phyloP scores from a whole-genome alignment of 2,113 vertebrate species.

The Oreocharis arfaki region DNA sequence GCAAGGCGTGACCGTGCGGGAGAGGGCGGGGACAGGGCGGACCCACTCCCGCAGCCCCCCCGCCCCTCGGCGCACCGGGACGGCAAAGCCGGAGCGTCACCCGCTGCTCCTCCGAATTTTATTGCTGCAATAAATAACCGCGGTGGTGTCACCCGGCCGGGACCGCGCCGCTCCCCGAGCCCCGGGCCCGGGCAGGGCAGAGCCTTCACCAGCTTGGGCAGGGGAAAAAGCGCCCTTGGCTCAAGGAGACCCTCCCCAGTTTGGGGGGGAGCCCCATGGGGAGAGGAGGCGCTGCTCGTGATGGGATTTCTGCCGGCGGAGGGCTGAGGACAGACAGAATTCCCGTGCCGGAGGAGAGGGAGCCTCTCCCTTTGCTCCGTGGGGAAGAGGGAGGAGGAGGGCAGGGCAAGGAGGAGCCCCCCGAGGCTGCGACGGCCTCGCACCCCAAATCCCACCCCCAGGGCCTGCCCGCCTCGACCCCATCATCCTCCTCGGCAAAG shows the following conservation, averaged over 20 bases:
- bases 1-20: fast-evolving
- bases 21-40: neutral
- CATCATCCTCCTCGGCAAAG: neutral
- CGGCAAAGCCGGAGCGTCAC: neutral
- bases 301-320: neutral
- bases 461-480: neutral
- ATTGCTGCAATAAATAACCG: slow-evolving; percentile 44
- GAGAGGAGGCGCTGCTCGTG: fast-evolving
- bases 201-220: neutral
- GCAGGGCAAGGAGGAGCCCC: neutral
- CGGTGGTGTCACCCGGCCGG: neutral
- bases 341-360: neutral
- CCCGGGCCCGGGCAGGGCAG: neutral
- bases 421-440: neutral
- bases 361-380: neutral
- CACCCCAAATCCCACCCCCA: neutral
- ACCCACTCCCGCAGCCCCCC: neutral
- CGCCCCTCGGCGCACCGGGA: fast-evolving
- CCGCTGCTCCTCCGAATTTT: slow-evolving; percentile 16
- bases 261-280: neutral
- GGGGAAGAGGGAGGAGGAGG: fast-evolving
- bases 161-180: neutral
- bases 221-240: neutral
- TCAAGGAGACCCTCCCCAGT: neutral
- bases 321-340: neutral